A percentile compares a stretch with the other conserved stretches of the same genome.
Conservation (phyloP, 92 coral and sea anemone genomes). For the Phenganax stokvisi region DNA sequence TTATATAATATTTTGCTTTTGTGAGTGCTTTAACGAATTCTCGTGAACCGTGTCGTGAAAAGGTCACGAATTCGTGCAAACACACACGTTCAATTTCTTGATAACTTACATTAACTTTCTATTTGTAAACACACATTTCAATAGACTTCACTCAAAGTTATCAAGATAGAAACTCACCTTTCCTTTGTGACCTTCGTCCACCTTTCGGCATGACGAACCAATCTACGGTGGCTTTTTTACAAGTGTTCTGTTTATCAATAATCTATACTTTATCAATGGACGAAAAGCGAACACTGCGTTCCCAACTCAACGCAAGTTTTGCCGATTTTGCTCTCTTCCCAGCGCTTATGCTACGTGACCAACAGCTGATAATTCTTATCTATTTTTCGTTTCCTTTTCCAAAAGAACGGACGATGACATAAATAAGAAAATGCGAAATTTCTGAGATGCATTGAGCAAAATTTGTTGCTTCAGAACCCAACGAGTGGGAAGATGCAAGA, state of each 20-base stretch:
- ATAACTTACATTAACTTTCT: neutral
- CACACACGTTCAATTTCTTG: neutral
- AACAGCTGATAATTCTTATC: conserved; percentile 24
- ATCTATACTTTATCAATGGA: neutral
- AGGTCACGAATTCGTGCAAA: conserved; percentile 14
- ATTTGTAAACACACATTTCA: neutral
- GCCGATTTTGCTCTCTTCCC: conserved; percentile 8
- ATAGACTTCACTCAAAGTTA: too few relatives aligned
- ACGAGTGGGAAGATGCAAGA: conserved; percentile 78
- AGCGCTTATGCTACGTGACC: conserved; percentile 22
- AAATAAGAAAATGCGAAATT: conserved; percentile 22
- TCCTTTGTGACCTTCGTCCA: conserved; percentile 17
- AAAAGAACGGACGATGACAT: conserved; percentile 27
- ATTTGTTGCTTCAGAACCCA: conserved; percentile 69
- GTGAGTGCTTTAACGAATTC: neutral
- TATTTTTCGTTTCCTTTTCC: conserved; percentile 38
- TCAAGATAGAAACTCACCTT: neutral
- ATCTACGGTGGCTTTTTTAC: neutral
- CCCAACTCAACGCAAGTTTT: neutral
- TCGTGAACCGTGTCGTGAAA: neutral
- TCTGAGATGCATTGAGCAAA: conserved; percentile 41
- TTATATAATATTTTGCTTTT: neutral
- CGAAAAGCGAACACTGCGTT: neutral
- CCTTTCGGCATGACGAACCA: conserved; percentile 36
- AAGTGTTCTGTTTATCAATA: neutral